phyloP scores from a whole-genome alignment of 2,888 invertebrate genomes.

The Celastrina argiolus region DNA sequence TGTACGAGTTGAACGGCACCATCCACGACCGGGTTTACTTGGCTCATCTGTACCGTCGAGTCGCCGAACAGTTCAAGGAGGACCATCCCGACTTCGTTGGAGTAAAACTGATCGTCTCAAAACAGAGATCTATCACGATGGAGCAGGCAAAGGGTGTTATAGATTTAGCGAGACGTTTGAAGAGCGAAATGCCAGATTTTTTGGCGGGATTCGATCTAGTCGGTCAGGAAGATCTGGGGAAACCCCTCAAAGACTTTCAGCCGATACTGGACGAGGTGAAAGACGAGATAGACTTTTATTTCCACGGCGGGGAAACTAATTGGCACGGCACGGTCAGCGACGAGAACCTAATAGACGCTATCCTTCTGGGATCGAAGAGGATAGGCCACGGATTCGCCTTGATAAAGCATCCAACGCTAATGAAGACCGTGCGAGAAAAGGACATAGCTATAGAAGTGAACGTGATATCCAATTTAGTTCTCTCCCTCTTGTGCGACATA shows the following conservation, averaged over 20 bases:
- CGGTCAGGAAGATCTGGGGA: conserved; percentile 86
- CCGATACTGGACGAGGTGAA: conserved; percentile 72
- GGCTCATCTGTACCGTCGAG: conserved; percentile 73
- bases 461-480: conserved; percentile 88
- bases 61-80: conserved; percentile 75
- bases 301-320: conserved; percentile 90
- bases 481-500: conserved; percentile 82
- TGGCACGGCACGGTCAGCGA: conserved; percentile 83
- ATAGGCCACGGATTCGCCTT: conserved; percentile 89
- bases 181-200: conserved; percentile 79
- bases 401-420: conserved; percentile 82
- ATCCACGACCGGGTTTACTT: conserved; percentile 70
- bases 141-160: conserved; percentile 64
- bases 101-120: conserved; percentile 80
- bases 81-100: conserved; percentile 82
- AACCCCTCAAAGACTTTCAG: conserved; percentile 78
- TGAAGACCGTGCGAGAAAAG: conserved; percentile 73
- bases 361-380: conserved; percentile 84
- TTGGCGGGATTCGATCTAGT: conserved; percentile 89
- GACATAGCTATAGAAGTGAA: conserved; percentile 86
- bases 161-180: conserved; percentile 48
- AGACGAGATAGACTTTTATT: conserved; percentile 80
- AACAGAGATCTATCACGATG: conserved; percentile 42
- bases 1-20: conserved; percentile 82
- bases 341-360: conserved; percentile 86